Conservation (phyloP, 2,888 invertebrate species). For the Perizoma affinitatum region DNA sequence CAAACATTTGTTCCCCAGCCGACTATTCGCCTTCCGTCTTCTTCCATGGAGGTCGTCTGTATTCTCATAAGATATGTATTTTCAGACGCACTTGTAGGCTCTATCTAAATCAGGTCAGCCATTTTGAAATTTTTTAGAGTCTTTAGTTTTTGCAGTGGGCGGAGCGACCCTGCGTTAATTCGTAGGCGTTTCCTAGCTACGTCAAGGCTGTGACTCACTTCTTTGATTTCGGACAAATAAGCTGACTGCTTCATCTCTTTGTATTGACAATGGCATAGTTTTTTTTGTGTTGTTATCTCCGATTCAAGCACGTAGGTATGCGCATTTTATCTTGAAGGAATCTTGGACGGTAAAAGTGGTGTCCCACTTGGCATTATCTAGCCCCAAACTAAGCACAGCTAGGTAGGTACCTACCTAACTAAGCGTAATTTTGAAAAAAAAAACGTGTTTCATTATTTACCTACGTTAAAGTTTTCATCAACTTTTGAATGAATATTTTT, state of each 20-base stretch:
- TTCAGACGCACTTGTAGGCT: too few species aligned
- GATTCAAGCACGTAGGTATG: slow-evolving; percentile 16
- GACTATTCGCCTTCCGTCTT: too few species aligned
- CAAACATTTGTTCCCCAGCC: too few species aligned
- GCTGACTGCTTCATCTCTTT: slow-evolving; percentile 12
- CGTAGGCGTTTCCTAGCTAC: slow-evolving; percentile 70
- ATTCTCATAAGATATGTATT: too few species aligned
- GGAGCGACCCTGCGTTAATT: slow-evolving; percentile 67
- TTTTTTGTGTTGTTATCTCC: slow-evolving; percentile 3
- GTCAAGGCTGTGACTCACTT: slow-evolving; percentile 72
- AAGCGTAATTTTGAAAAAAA: too few species aligned
- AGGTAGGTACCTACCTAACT: too few species aligned
- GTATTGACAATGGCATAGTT: background rate
- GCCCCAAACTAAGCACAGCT: too few species aligned
- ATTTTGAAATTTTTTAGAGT: slow-evolving; percentile 54
- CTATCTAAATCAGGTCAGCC: slow-evolving; percentile 42
- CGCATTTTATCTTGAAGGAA: slow-evolving; percentile 24
- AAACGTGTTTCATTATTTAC: too few species aligned
- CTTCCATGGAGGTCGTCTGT: too few species aligned
- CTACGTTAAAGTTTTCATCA: too few species aligned
- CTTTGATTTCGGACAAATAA: slow-evolving; percentile 41
- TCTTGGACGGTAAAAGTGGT: slow-evolving; percentile 31
- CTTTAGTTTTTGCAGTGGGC: slow-evolving; percentile 69
- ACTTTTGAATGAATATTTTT: too few species aligned
- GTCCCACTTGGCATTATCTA: too few species aligned